Percentiles rank a stretch among this genome's conserved stretches.
Conservation (phyloP, 1,140 invertebrate species). For the Rhyzopertha dominica region DNA sequence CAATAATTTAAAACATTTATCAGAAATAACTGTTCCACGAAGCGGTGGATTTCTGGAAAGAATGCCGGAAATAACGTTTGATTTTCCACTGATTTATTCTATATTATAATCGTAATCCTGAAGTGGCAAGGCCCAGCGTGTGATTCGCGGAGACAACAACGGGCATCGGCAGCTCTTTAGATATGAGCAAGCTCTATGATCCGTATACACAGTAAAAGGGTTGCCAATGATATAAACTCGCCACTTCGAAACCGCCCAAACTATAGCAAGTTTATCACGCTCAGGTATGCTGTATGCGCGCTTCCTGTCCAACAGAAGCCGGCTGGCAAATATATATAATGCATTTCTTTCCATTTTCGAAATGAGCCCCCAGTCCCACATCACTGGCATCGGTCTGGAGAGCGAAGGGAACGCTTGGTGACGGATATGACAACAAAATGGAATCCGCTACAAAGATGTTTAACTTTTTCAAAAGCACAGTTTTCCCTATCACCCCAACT, state of each 20-base stretch:
- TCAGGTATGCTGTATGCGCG: constrained; percentile 4
- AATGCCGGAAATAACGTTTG: not conserved
- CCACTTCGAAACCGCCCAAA: too few species aligned
- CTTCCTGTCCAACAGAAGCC: too few species aligned
- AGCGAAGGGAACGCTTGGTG: not conserved
- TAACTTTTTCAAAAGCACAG: not conserved
- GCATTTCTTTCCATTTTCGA: too few species aligned
- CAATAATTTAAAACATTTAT: constrained; percentile 5
- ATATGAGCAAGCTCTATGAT: not conserved
- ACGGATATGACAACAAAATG: constrained; percentile 1
- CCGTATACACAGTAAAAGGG: constrained; percentile 1
- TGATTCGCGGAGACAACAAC: not conserved
- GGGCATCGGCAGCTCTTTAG: constrained; percentile 1
- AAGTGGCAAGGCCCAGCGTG: constrained; percentile 2
- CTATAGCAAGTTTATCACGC: not conserved
- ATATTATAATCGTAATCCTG: constrained; percentile 5
- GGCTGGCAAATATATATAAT: too few species aligned
- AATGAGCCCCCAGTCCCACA: not conserved
- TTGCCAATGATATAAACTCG: too few species aligned
- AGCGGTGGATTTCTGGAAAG: constrained; percentile 2
- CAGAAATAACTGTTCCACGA: not conserved
- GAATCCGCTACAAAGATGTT: not conserved
- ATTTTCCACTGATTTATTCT: not conserved
- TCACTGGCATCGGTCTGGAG: constrained; percentile 4
- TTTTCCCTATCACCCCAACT: too few species aligned